A percentile compares a stretch with the other conserved stretches of the same genome.
Conservation (phyloP, 2,888 invertebrate genomes). For the Kryphioiulus occultus region DNA sequence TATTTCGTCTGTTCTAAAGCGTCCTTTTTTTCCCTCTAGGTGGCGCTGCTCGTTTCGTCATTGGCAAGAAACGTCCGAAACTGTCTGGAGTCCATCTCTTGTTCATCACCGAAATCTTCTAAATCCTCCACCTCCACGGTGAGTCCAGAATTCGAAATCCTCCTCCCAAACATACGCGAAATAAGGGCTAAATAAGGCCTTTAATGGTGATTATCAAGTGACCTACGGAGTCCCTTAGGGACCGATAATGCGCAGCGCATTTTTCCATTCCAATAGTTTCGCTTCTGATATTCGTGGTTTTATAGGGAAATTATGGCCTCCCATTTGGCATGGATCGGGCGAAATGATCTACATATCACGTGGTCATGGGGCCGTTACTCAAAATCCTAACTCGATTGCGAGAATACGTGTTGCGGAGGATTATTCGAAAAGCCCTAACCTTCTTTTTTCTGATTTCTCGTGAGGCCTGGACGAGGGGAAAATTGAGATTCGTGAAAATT, state of each 20-base stretch:
- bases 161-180: background rate
- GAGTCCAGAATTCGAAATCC: background rate
- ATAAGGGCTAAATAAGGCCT: background rate
- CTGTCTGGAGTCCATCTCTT: no score
- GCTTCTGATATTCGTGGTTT: background rate
- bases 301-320: background rate
- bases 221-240: background rate
- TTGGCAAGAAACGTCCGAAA: no score
- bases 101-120: no score
- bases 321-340: background rate
- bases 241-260: background rate
- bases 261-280: background rate
- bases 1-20: no score
- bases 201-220: background rate
- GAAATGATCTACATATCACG: background rate
- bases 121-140: no score
- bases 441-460: background rate
- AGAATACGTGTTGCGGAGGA: background rate
- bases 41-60: no score
- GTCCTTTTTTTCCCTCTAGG: no score
- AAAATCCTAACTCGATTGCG: background rate
- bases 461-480: background rate
- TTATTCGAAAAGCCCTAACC: background rate
- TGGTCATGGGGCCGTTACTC: background rate
- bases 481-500: background rate